Base-by-base conservation (phyloP, 1,140 invertebrate genomes). In the Aphaenogaster floridana region DNA sequence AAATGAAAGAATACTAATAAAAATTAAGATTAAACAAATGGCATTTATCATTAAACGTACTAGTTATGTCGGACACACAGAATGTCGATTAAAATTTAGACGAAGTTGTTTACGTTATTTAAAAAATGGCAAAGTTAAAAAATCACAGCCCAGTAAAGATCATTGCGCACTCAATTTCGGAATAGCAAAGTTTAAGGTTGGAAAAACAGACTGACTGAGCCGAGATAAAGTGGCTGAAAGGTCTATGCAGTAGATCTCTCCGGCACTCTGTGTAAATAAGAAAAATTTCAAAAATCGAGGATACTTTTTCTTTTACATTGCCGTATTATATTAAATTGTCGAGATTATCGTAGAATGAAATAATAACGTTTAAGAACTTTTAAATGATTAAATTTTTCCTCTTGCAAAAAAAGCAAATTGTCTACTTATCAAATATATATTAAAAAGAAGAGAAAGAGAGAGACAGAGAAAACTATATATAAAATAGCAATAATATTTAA, bases 131-230 rank as follows among this genome's bases (percentile, higher is more conserved):
- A 1, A 80, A 69, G 8, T 69, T 15, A 36, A 69, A 42, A 71
- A 81, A 69, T 81, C 78, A 81, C 64, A 21, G 61, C 21, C 9
- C 17, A 36, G n/a, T 66, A 39, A 48, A 81, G n/a, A 71, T 81
- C 21, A 69, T 71, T 17, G 63, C 34, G 45, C 45, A 21, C 17
- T 1, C 77, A 42, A n/a, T 68, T 81, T 69, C 64, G 15, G 34
- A 69, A 81, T 69, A 81, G 48, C 48, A 69, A 69, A 81, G 64
- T 81, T 81, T 69, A 57, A 81, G 13, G 48, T 69, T 81, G 48
- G 63, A 71, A 81, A 80, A 81, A 69, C 52, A 81, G 48, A 81
- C 36, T 42, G 59, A 78, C 76, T 68, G 42, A 66, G 5, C 28
- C 4, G 48, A 81, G 78, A 54, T 80, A 52, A 34, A 68, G 48